A percentile compares a stretch with the other conserved stretches of the same genome.
These are phyloP conservation scores for Alosa alosa DNA, from an alignment of 2,113 vertebrate species.

Conservation along the genomic window DNA sequence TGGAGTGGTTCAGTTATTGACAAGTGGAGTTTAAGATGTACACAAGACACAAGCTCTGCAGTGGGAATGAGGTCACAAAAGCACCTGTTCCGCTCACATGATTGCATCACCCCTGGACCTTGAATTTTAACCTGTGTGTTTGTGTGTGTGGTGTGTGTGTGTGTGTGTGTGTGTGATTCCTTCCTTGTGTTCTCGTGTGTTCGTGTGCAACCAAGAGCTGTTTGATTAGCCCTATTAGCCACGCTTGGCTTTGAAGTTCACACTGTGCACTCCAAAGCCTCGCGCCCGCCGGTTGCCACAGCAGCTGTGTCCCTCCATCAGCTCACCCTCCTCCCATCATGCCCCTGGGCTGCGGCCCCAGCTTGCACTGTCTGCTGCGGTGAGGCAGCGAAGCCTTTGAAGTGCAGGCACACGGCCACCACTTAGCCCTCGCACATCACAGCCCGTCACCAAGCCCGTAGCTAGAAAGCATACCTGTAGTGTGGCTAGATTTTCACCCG, in stretches of 20 bases:
- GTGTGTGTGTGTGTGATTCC: not conserved
- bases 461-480: not conserved
- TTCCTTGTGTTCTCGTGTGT: not conserved
- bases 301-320: not conserved
- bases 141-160: not conserved
- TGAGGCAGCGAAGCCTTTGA: not conserved
- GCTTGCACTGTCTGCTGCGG: not conserved
- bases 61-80: not conserved
- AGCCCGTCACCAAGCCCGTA: not conserved
- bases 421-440: not conserved
- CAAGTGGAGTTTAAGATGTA: not conserved
- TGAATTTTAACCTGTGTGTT: not conserved
- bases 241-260: constrained; percentile 11
- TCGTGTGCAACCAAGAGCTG: not conserved
- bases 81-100: not conserved
- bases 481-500: not conserved
- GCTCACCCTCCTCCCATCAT: not conserved
- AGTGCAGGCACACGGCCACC: not conserved
- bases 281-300: not conserved
- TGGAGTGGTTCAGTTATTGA: not conserved
- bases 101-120: too few species aligned
- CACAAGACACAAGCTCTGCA: not conserved
- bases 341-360: not conserved
- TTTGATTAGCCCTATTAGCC: not conserved
- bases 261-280: not conserved